Evolutionary conservation across 2,888 invertebrate species (phyloP).

Genomic region (Netelia fuscicornis): DNA sequence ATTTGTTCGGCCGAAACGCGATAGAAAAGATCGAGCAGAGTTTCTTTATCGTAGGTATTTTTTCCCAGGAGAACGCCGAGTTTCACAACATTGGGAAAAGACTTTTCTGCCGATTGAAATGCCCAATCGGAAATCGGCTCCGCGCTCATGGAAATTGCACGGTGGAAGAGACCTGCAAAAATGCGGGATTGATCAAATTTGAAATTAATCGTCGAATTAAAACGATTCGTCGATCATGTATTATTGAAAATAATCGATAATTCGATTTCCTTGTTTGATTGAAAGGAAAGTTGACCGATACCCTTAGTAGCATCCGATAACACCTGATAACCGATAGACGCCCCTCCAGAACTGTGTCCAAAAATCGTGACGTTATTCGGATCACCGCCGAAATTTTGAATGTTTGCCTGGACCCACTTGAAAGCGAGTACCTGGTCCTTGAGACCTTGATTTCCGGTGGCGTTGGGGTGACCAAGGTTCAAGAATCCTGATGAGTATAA

Average conservation of each 20-base stretch:
- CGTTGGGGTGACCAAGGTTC: conserved; percentile 70
- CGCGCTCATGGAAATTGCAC: conserved; percentile 87
- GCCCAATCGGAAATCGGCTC: conserved; percentile 86
- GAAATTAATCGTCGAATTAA: neutral
- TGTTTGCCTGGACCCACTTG: conserved; percentile 86
- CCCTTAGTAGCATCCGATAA: conserved; percentile 71
- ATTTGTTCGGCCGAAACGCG: conserved; percentile 82
- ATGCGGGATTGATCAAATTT: neutral
- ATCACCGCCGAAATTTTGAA: conserved; percentile 85
- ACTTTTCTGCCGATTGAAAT: conserved; percentile 69
- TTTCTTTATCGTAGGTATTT: conserved; percentile 75
- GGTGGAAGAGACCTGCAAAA: conserved; percentile 85
- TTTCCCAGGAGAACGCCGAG: conserved; percentile 82
- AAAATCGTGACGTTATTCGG: conserved; percentile 86
- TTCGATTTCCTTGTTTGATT: too few species aligned
- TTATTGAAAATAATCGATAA: neutral
- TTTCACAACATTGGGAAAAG: conserved; percentile 74
- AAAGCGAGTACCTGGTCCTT: conserved; percentile 86
- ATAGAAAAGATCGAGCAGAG: conserved; percentile 83
- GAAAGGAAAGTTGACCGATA: conserved; percentile 26
- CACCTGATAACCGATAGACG: conserved; percentile 70
- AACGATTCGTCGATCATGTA: neutral
- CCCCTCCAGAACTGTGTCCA: conserved; percentile 86
- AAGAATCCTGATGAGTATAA: conserved; percentile 67
- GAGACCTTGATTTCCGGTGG: conserved; percentile 73